These are phyloP conservation scores for Loris lydekkerianus DNA, from an alignment of 2,797 vertebrate species.

Conservation along the genomic window DNA sequence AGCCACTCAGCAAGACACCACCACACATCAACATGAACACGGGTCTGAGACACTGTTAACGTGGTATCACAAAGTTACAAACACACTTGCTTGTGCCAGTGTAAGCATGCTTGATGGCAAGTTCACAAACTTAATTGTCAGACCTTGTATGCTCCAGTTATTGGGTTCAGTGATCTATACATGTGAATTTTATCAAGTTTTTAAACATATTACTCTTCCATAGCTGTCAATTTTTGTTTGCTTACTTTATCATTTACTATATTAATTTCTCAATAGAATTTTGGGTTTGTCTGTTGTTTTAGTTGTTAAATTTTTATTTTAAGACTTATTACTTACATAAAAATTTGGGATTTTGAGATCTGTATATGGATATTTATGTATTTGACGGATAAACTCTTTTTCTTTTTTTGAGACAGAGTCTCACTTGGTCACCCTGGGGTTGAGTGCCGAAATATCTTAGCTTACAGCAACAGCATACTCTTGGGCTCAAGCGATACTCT, in stretches of 20 bases:
- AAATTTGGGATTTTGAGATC: neutral
- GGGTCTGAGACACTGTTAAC: no score
- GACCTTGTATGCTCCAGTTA: neutral
- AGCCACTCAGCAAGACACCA: no score
- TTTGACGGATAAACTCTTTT: neutral
- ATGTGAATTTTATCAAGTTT: neutral
- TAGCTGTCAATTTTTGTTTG: neutral
- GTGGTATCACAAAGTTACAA: no score
- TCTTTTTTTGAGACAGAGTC: no score
- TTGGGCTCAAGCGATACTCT: no score
- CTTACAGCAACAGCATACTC: no score
- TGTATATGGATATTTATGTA: neutral
- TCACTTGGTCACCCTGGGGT: no score
- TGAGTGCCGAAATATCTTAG: no score
- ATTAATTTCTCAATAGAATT: neutral
- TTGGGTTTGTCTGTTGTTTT: neutral
- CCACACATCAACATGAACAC: no score
- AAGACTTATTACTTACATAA: neutral
- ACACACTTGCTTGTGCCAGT: no score
- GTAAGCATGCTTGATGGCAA: no score
- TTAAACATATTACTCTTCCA: neutral
- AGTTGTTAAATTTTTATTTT: slow-evolving; percentile 37
- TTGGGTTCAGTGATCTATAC: neutral
- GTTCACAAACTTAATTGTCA: no score
- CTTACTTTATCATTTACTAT: neutral